A percentile compares a stretch with the other conserved stretches of the same genome.
phyloP scores from a whole-genome alignment of 2,888 invertebrate genomes.

The Tenthredo notha region DNA sequence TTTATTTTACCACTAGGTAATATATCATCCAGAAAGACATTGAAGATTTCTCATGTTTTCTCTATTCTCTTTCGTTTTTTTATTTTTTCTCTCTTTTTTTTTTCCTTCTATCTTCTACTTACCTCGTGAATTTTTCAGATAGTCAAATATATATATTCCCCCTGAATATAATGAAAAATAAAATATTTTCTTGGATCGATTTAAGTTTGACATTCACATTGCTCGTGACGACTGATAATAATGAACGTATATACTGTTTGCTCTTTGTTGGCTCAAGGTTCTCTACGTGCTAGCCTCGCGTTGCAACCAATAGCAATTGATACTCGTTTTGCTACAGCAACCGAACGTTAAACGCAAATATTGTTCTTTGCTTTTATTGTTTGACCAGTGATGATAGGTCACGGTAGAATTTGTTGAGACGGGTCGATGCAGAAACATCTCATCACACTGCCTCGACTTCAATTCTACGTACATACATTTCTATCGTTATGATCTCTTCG shows the following conservation, averaged over 20 bases:
- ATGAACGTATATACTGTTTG: slow-evolving; percentile 30
- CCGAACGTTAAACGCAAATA: slow-evolving; percentile 31
- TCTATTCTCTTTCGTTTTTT: no score
- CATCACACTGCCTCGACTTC: neutral
- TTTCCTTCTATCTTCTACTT: neutral
- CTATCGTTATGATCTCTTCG: neutral
- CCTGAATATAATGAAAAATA: neutral
- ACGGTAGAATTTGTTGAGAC: slow-evolving; percentile 43
- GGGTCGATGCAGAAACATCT: neutral
- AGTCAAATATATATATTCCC: no score
- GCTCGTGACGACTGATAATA: slow-evolving; percentile 43
- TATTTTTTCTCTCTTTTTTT: neutral
- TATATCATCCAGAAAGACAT: no score
- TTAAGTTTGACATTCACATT: slow-evolving; percentile 35
- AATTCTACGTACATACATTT: neutral
- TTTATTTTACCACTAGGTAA: no score
- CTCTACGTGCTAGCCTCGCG: neutral
- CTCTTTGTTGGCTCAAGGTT: slow-evolving; percentile 47
- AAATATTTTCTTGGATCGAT: neutral
- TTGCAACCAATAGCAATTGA: slow-evolving; percentile 9
- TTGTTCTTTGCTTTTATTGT: slow-evolving; percentile 24
- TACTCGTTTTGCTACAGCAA: neutral
- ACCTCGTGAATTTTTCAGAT: neutral
- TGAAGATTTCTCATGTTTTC: neutral
- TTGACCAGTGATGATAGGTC: slow-evolving; percentile 41